Base-by-base conservation (phyloP, 2,797 vertebrate species). In the Sciurus vulgaris region DNA sequence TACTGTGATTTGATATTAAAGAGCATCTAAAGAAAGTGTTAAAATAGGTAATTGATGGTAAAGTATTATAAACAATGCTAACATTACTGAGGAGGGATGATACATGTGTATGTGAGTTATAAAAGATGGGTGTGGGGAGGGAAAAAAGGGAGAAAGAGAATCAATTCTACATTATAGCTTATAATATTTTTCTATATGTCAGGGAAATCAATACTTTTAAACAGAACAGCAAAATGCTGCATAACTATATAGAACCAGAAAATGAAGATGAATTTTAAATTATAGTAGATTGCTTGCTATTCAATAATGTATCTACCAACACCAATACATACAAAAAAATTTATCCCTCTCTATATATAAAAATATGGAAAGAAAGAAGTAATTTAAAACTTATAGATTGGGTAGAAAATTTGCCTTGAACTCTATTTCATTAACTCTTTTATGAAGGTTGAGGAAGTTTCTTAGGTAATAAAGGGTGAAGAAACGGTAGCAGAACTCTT, bases 1-100 rank as follows among this genome's bases (percentile, higher is more conserved):
- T 47, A 17, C 7, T 91, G 3, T 72, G n/a, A 77, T 93, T 88
- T 91, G 30, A 54, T 92, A 89, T 86, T 84, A 87, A 91, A 63
- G 35, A 76, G 7, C 11, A 81, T 65, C 65, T 73, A 67, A 95
- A n/a, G 13, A 2, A 94, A 30, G 7, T 72, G 17, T 86, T 92
- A 26, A 86, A 87, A 59, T 65, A 79, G 33, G 54, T 24, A 63
- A 61, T n/a, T 67, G 26, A 61, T 73, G 24, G 28, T 70, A 87
- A 89, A 67, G 81, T 85, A 93, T 91, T 85, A 63, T 18, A 79
- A 86, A 63, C 24, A 30, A 41, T 56, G 18, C 3, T 1, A 44
- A 5, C 7, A 47, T 81, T 79, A 44, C 14, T 81, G 4, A 65
- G 35, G 5, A 41, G 11, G 11, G 47, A 28, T 72, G 10, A 54